Conservation (phyloP, 1,140 invertebrate genomes). For the Cotesia chilonis region DNA sequence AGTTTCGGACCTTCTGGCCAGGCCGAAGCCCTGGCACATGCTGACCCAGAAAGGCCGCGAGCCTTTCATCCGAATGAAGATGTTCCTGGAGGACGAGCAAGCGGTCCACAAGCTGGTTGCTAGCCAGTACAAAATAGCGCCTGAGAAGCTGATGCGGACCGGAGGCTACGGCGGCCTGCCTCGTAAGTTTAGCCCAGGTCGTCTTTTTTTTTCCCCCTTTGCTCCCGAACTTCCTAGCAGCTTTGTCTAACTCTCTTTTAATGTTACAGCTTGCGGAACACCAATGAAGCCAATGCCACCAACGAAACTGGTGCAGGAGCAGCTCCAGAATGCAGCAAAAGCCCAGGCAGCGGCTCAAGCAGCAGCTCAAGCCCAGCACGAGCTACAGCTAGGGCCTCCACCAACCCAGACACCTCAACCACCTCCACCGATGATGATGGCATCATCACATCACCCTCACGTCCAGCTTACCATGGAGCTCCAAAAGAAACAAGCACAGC, state of each 20-base stretch:
- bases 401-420: slow-evolving; percentile 57
- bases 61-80: slow-evolving; percentile 97
- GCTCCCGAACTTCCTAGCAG: background rate
- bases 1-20: slow-evolving; percentile 91
- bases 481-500: slow-evolving; percentile 73
- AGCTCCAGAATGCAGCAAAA: slow-evolving; percentile 66
- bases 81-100: slow-evolving; percentile 97
- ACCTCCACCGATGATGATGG: slow-evolving; percentile 60
- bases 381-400: slow-evolving; percentile 62
- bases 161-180: slow-evolving; percentile 89
- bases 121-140: slow-evolving; percentile 96
- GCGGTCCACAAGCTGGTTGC: slow-evolving; percentile 96
- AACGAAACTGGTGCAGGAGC: slow-evolving; percentile 77
- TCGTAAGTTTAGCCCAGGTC: slow-evolving; percentile 72
- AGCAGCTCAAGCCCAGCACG: slow-evolving; percentile 61
- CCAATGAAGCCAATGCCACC: slow-evolving; percentile 80
- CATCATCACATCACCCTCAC: slow-evolving; percentile 58
- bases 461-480: slow-evolving; percentile 69
- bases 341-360: slow-evolving; percentile 61
- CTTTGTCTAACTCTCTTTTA: slow-evolving; percentile 1
- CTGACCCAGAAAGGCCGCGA: slow-evolving; percentile 96
- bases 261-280: slow-evolving; percentile 72
- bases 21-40: slow-evolving; percentile 98
- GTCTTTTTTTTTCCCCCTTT: slow-evolving; percentile 32
- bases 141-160: slow-evolving; percentile 94